Evolutionary conservation across 2,113 vertebrate genomes (phyloP), one percentile per base, ranked within the genome.

Genomic region (Nycticorax nycticorax): DNA sequence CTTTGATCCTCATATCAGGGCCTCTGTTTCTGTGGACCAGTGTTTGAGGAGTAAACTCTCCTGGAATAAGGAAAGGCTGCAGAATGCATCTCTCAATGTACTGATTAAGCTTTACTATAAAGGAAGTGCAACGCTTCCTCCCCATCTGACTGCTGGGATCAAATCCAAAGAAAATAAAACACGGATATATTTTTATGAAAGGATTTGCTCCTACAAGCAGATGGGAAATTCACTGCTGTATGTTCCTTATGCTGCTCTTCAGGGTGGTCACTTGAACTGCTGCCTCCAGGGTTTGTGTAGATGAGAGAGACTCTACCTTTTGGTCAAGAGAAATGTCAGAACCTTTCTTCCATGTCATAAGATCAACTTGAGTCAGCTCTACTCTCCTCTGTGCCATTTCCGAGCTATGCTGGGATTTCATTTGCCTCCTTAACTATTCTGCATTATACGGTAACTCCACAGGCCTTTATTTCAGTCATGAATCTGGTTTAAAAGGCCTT

Each of bases 71-170:
- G 17, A 69, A 52, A 84, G 22, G 50, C 68, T 92, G 72, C 59
- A 89, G 74, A 77, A 63, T 23, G 37, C 32, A 50, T 77, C 20
- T 16, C 30, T 81, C 1, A 0, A 9, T 73, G 50, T 26, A 62
- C 35, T 68, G 48, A 28, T 66, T 59, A 57, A 71, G 53, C 45
- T 92, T 83, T 88, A 35, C 77, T 89, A 47, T 66, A 26, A 77
- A 79, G 66, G 37, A 87, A 85, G 43, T 23, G 41, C 52, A 82
- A 48, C 35, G 10, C 35, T 85, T 89, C 77, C 81, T 93, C 66
- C 48, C 62, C 57, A 66, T 89, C 74, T 91, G 89, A 94, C 64
- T 85, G 28, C 80, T 96, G 87, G 89, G 81, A 96, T 85, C 47
- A 63, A 82, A 87, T 94, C 86, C 86, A 89, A 93, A 57, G 68